Conservation (phyloP, 2,888 invertebrate species). For the Eupithecia vulgata region DNA sequence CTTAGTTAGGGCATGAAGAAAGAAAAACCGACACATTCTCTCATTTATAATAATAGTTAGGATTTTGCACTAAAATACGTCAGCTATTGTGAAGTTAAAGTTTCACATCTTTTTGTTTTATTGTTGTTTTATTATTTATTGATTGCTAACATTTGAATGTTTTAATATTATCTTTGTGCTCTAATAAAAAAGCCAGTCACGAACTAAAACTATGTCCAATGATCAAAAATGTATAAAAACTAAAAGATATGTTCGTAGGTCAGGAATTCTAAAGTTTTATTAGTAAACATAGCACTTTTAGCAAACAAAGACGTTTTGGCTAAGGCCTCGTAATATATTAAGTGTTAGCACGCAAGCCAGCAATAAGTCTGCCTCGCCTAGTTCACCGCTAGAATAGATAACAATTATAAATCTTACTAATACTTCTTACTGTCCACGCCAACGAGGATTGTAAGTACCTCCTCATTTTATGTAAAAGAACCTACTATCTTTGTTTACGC, state of each 20-base stretch:
- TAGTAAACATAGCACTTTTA: constrained; percentile 71
- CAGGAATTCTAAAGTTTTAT: constrained; percentile 60
- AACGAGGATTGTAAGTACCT: constrained; percentile 48
- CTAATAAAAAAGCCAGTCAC: too few relatives aligned
- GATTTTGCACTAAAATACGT: not conserved
- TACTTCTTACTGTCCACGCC: constrained; percentile 76
- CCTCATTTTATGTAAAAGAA: constrained; percentile 27
- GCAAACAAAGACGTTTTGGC: constrained; percentile 77
- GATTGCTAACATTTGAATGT: too few relatives aligned
- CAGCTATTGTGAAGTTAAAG: not conserved
- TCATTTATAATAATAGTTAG: too few relatives aligned
- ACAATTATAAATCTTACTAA: constrained; percentile 80
- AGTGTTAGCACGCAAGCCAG: constrained; percentile 74
- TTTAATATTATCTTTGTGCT: too few relatives aligned
- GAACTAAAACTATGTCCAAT: not conserved
- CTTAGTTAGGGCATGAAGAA: too few relatives aligned
- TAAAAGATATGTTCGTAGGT: constrained; percentile 25
- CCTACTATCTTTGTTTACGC: not conserved
- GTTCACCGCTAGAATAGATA: constrained; percentile 63
- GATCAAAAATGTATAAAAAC: not conserved
- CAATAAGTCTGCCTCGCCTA: constrained; percentile 78
- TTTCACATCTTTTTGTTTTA: not conserved
- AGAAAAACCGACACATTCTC: too few relatives aligned
- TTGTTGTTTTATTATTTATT: too few relatives aligned
- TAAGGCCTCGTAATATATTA: constrained; percentile 75